Evolutionary conservation across 2,797 vertebrate species (phyloP), one percentile per base, ranked within the genome.

Genomic region (Melanotaenia nigrans): DNA sequence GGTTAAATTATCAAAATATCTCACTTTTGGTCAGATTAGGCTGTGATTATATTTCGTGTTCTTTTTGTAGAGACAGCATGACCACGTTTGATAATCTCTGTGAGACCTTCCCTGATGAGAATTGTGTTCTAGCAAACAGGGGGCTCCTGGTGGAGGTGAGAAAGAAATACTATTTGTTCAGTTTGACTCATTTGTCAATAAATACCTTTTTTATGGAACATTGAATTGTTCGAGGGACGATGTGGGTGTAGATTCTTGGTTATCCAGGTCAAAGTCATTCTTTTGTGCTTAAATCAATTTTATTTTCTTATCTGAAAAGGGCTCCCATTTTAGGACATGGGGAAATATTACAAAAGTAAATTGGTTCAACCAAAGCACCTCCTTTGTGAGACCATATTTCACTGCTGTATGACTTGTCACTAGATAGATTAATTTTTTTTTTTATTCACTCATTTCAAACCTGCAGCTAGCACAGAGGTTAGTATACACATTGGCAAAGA

Each of bases 41-140:
- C 60, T 60, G 61, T 30, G 25, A 14, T 16, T 24, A 1, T 28
- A 55, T 22, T 55, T 6, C 30, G 6, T 30, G 38, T 32, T 13
- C 3, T 49, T 61, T 73, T 24, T 78, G 58, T 38, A 97, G 96
- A 85, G 95, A 96, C 10, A 92, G 84, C 2, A 67, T 92, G 66
- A 75, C 90, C 25, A 69, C 81, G 1, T 96, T 96, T 78, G 94
- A 94, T 57, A 93, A 95, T 83, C 94, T 96, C 42, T 95, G 92
- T 0, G 93, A 95, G 69, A 96, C 95, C 25, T 96, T 96, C 75
- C 96, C 96, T 0, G 95, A 96, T 61, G 96, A 96, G 79, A 95
- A 96, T 80, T 95, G 95, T 79, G 94, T 96, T 12, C 86, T 96
- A 14, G 94, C 91, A 81, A 94, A 93, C 89, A 90, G 92, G 77